These are phyloP conservation scores for Drosophila sordidula DNA, from an alignment of 2,888 invertebrate genomes.

Conservation along the genomic window DNA sequence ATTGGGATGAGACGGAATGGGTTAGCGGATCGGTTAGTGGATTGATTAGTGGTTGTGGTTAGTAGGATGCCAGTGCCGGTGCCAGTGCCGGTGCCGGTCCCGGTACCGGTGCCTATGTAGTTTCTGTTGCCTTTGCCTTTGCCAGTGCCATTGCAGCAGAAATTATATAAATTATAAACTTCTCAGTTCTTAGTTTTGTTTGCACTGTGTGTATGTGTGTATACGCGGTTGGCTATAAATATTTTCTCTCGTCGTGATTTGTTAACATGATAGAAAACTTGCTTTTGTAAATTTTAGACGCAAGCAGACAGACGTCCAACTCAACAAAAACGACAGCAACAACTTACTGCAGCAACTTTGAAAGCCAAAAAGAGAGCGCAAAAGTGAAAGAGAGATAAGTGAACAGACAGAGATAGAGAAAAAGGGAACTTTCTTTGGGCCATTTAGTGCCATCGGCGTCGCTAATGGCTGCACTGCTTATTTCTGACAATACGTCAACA, in stretches of 20 bases:
- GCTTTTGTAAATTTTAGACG: constrained; percentile 66
- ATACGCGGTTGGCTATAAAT: constrained; percentile 33
- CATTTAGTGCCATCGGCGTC: constrained; percentile 40
- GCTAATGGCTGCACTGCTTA: constrained; percentile 32
- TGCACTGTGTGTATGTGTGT: constrained; percentile 23
- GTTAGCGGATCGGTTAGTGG: constrained; percentile 41
- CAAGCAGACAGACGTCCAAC: constrained; percentile 37
- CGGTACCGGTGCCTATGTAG: constrained; percentile 32
- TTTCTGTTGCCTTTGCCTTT: constrained; percentile 4
- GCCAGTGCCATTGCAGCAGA: constrained; percentile 56
- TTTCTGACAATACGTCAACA: constrained; percentile 21
- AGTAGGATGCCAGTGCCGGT: constrained; percentile 13
- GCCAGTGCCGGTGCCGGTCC: constrained; percentile 7
- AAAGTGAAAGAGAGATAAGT: not conserved
- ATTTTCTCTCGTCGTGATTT: constrained; percentile 73
- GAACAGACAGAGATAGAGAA: not conserved
- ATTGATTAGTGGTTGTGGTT: constrained; percentile 53
- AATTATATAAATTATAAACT: constrained; percentile 80
- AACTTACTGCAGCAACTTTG: constrained; percentile 51
- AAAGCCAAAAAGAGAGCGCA: constrained; percentile 2
- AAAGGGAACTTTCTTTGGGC: constrained; percentile 30
- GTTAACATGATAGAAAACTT: constrained; percentile 82
- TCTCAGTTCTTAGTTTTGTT: constrained; percentile 55
- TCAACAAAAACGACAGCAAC: constrained; percentile 31
- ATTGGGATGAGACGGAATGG: constrained; percentile 6